Evolutionary conservation across 2,888 invertebrate species (phyloP), one percentile per base, ranked within the genome.

Genomic region (Kryphioiulus occultus): DNA sequence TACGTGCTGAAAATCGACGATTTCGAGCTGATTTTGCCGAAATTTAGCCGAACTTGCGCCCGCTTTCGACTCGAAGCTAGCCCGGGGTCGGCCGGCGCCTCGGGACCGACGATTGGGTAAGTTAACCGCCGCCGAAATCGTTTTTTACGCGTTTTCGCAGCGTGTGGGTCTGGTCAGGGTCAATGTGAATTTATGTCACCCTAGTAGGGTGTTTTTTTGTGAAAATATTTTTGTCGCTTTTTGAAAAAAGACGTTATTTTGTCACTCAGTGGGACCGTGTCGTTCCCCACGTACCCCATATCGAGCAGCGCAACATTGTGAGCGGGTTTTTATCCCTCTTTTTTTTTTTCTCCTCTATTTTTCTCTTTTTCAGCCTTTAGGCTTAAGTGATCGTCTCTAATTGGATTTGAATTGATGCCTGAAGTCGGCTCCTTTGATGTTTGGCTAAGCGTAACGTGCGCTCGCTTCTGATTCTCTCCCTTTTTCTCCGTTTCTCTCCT

Each of bases 331-430:
- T 83, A 4, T 35, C 35, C 35, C 78, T 19, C 30, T 7, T 17
- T 26, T 12, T 22, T 10, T 84, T 32, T 39, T n/a, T 17, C 83
- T 83, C 17, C 83, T 30, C 26, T 32, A 9, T 26, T 78, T 26
- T 78, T 7, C 78, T 78, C 78, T 85, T 35, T n/a, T 47, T 47
- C 86, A 19, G 30, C 86, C 86, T 30, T 47, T 44, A 42, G 44
- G 44, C 47, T 44, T 42, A 85, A 85, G 86, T 47, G 86, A 85
- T 85, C 86, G 86, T 47, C 86, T 85, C 86, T 85, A 85, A 85
- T 85, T 85, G 86, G 47, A 85, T 85, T 85, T 26, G 86, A 85
- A 85, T 85, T 85, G 86, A 47, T 85, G 86, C 86, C 44, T 47
- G 44, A 85, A 85, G 86, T 85, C 86, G 86, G 86, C 22, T 19